Conservation (phyloP, 1,140 invertebrate genomes). For the Dendroctonus ponderosae region DNA sequence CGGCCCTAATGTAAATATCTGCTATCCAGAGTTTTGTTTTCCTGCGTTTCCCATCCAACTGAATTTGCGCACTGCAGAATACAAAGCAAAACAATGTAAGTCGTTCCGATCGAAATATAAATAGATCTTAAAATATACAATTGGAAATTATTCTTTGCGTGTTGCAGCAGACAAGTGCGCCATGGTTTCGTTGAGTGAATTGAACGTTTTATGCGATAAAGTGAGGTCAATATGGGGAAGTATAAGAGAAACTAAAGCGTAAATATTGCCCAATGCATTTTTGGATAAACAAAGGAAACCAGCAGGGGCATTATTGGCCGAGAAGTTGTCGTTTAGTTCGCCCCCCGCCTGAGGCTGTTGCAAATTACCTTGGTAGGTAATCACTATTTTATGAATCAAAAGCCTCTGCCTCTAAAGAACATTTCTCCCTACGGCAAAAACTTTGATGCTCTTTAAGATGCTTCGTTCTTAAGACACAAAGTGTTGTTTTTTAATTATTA, state of each 20-base stretch:
- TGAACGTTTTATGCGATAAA: neutral
- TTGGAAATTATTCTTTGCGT: too few species aligned
- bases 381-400: too few species aligned
- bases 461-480: neutral
- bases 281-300: conserved; percentile 32
- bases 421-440: too few species aligned
- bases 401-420: too few species aligned
- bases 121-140: neutral
- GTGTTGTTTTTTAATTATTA: too few species aligned
- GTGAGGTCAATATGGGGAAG: neutral
- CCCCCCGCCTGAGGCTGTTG: conserved; percentile 27
- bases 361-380: conserved; percentile 23
- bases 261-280: conserved; percentile 27
- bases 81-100: conserved; percentile 3
- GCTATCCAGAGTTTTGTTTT: conserved; percentile 6
- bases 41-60: neutral
- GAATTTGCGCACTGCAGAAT: conserved; percentile 11
- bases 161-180: too few species aligned
- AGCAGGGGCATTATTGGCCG: conserved; percentile 31
- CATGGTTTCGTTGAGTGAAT: too few species aligned
- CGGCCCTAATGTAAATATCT: neutral
- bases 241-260: neutral
- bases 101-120: conserved; percentile 2
- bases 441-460: neutral
- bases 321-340: conserved; percentile 28